Base-by-base conservation (phyloP, 2,113 vertebrate species). In the Hemibagrus wyckioides region DNA sequence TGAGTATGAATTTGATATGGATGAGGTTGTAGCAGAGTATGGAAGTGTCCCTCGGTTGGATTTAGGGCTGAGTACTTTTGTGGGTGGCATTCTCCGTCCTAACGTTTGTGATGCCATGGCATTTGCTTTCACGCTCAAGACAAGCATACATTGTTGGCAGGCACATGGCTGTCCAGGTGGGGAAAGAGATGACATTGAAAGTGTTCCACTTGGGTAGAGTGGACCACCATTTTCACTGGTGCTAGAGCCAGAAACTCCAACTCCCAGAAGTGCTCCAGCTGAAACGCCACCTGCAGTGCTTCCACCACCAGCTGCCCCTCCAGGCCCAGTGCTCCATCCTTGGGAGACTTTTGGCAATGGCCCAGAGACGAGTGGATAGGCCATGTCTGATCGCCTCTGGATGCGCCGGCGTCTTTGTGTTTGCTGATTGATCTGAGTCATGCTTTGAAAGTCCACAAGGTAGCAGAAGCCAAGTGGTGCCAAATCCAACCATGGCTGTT, bases 351-450 rank as follows among this genome's bases (percentile, higher is more conserved):
- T 97, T 30, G 97, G 96, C 91, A 97, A 86, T 25, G 96, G 92
- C 85, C 97, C 96, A 0, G 96, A 96, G 83, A 98, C 96, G 87
- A 97, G 90, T 0, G 97, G 98, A 91, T 99, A 99, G 50, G 97
- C 92, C 90, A 97, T 94, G 90, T 97, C 98, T 0, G 97, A 96
- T 30, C 97, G 97, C 6, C 96, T 95, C 90, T 97, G 97, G 44
- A 99, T 94, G 0, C 97, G 97, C 39, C 97, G 95, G 84, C 97
- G 97, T 89, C 97, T 96, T 88, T 97, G 97, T 1, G 95, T 99
- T 91, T 99, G 97, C 90, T 97, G 96, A 92, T 99, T 99, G 95
- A 98, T 97, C 92, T 99, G 98, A 50, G 97, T 98, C 98, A 99
- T 99, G 94, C 95, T 98, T 93, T 97, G 97, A 93, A 99, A 99